Conservation (phyloP, 2,797 vertebrate species). For the Oreortyx pictus region DNA sequence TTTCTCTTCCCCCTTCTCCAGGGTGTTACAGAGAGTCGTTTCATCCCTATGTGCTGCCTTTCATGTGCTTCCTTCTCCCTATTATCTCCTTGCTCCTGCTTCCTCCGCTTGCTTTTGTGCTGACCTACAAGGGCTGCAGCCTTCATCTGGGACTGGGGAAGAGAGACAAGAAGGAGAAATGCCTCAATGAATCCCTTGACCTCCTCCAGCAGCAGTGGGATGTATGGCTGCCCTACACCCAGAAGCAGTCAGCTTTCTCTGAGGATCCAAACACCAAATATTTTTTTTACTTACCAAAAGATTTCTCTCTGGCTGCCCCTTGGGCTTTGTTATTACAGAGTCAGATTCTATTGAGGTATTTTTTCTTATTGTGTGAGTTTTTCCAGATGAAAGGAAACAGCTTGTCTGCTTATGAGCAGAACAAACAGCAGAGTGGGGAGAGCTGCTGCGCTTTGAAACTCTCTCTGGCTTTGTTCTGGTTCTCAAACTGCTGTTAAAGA, state of each 20-base stretch:
- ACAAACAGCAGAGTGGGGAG: conserved; percentile 58
- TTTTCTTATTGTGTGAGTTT: conserved; percentile 66
- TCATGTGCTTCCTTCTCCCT: neutral
- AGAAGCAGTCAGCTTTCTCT: neutral
- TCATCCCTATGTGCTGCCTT: neutral
- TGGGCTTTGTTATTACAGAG: conserved; percentile 51
- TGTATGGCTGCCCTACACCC: neutral
- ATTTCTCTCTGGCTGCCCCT: conserved; percentile 42
- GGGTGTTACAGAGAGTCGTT: neutral
- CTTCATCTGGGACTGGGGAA: neutral
- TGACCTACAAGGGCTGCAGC: neutral
- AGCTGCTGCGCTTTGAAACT: conserved; percentile 63
- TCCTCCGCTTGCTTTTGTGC: neutral
- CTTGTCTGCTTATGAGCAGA: conserved; percentile 71
- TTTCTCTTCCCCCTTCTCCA: neutral
- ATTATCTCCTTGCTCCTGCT: neutral
- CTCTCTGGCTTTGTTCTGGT: conserved; percentile 68
- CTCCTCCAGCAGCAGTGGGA: neutral
- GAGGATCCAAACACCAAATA: neutral
- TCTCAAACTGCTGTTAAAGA: conserved; percentile 55
- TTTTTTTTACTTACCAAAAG: conserved; percentile 9
- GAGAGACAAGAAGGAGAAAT: neutral
- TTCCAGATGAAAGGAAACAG: conserved; percentile 70
- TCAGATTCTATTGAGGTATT: conserved; percentile 34
- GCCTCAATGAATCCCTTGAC: neutral